A percentile compares a stretch with the other conserved stretches of the same genome.
Evolutionary conservation across 2,113 vertebrate species (phyloP).

Genomic region (Chelonoidis abingdonii): DNA sequence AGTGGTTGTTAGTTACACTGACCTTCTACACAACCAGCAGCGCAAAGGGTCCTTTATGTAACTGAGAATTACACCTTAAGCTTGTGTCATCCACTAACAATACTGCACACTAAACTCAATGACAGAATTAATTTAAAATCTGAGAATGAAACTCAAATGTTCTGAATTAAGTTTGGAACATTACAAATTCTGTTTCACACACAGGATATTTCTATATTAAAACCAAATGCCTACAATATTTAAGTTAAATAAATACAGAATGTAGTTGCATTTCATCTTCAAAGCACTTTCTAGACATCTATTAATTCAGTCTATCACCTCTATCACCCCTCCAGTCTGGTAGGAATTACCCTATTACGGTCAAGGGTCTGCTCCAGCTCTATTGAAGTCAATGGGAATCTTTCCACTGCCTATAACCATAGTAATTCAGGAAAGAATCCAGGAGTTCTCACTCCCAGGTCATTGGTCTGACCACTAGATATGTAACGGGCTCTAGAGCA

Average conservation of each 20-base stretch:
- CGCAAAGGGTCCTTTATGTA: not conserved
- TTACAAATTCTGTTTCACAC: not conserved
- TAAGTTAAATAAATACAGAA: fast-evolving
- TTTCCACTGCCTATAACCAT: too few relatives aligned
- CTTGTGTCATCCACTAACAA: not conserved
- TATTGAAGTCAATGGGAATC: not conserved
- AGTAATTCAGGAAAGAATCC: not conserved
- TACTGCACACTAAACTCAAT: not conserved
- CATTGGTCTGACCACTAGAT: too few relatives aligned
- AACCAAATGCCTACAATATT: not conserved
- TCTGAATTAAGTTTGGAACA: not conserved
- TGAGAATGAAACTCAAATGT: fast-evolving
- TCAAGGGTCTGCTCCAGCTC: not conserved
- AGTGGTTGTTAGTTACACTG: not conserved
- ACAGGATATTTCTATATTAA: not conserved
- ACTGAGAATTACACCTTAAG: not conserved
- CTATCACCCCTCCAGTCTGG: fast-evolving
- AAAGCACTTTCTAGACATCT: fast-evolving
- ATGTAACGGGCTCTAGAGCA: not conserved
- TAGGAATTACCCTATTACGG: not conserved
- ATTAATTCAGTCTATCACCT: fast-evolving
- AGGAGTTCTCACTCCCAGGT: not conserved
- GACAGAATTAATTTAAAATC: fast-evolving
- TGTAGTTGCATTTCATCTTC: fast-evolving
- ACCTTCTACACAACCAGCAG: too few relatives aligned